Base-by-base conservation (phyloP, 2,113 vertebrate genomes). In the Puntigrus tetrazona region DNA sequence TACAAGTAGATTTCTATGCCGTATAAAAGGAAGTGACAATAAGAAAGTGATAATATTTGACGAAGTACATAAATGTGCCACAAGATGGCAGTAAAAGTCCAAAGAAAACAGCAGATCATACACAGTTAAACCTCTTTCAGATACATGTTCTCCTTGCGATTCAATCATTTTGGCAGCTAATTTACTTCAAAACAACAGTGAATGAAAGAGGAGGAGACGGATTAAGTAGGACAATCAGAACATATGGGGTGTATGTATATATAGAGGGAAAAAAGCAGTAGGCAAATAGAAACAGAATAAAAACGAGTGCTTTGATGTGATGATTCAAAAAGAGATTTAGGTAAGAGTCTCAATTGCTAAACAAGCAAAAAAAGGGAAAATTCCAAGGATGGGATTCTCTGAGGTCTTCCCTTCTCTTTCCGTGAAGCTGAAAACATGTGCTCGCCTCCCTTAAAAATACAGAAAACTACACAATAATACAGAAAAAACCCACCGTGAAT, bases 111-210 rank as follows among this genome's bases (percentile, higher is more conserved):
- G 69, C 38, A 25, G 36, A 57, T 57, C 75, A 57, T 38, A 22
- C 29, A 78, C 4, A 57, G 27, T 52, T 34, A 82, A n/a, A 84
- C 43, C 29, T 5, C 38, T 27, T 34, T 63, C 36, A 31, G 20
- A 82, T 25, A 0, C n/a, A 81, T 16, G 13, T 10, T 65, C 41
- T 78, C 57, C n/a, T 59, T 78, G 75, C 7, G 31, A 13, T n/a
- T 59, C 52, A 38, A 78, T 78, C 82, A 83, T 45, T 45, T 43
- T 83, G 82, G 72, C 72, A 63, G 82, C 45, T 31, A 83, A 76
- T 73, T 76, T 43, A 29, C 67, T 29, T 61, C 22, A 31, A 75
- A 75, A 72, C 25, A 29, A 67, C 59, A 50, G 9, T 18, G 31
- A 72, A 73, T 31, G 20, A 41, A 81, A 34, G 81, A 67, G 20